Evolutionary conservation across 1,140 invertebrate genomes (phyloP).

Genomic region (Drosophila pseudoananassae): DNA sequence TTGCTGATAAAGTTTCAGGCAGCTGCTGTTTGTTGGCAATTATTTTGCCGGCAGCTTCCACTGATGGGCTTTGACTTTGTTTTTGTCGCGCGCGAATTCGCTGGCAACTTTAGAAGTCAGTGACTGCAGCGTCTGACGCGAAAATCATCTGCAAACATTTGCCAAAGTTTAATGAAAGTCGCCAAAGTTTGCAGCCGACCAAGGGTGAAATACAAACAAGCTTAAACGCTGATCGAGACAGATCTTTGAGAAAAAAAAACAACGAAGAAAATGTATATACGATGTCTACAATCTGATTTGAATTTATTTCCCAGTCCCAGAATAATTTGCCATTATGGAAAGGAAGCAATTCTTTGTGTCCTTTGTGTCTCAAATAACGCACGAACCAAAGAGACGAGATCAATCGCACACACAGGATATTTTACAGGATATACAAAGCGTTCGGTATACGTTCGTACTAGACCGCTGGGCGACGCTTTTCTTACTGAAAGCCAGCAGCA

Average conservation of each 20-base stretch:
- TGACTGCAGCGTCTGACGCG: conserved; percentile 37
- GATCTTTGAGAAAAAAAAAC: conserved; percentile 5
- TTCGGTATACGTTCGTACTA: conserved; percentile 81
- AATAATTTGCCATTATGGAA: conserved; percentile 36
- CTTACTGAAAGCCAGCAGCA: conserved; percentile 83
- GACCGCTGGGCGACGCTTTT: conserved; percentile 84
- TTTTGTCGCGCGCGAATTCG: conserved; percentile 33
- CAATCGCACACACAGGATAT: conserved; percentile 68
- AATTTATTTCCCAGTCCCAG: conserved; percentile 16
- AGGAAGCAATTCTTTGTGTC: conserved; percentile 20
- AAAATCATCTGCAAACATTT: conserved; percentile 41
- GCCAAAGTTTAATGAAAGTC: conserved; percentile 59
- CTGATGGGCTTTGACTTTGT: conserved; percentile 53
- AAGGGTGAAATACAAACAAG: conserved; percentile 6
- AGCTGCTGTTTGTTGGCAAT: conserved; percentile 48
- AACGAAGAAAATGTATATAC: neutral
- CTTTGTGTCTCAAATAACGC: conserved; percentile 48
- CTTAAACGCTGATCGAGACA: conserved; percentile 11
- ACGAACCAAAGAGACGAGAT: conserved; percentile 67
- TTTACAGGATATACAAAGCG: conserved; percentile 72
- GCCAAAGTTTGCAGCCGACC: conserved; percentile 34
- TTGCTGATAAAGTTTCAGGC: conserved; percentile 46
- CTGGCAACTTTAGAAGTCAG: conserved; percentile 61
- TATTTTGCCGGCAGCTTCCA: conserved; percentile 68
- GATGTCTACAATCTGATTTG: conserved; percentile 8